These are phyloP conservation scores for Stratiolaelaps scimitus DNA, from an alignment of 1,140 invertebrate species.

Conservation along the genomic window DNA sequence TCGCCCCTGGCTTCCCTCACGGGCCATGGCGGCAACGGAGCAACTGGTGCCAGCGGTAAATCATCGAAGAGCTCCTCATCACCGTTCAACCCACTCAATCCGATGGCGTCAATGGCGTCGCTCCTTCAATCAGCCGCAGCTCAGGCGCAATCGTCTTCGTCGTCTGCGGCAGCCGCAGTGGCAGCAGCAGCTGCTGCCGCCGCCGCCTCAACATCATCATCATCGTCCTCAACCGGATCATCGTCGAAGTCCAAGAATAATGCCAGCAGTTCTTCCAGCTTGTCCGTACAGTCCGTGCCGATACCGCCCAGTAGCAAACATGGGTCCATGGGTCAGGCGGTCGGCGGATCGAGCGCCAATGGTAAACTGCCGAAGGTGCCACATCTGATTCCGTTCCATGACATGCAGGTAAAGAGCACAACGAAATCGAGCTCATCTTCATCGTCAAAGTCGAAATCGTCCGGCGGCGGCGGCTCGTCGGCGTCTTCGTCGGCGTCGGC, in stretches of 20 bases:
- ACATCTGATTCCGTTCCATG: slow-evolving; percentile 18
- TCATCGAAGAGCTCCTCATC: background rate
- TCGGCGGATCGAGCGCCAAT: background rate
- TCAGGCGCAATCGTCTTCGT: slow-evolving; percentile 3
- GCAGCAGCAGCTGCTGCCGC: too few species aligned
- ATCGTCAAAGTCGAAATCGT: background rate
- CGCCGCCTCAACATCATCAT: background rate
- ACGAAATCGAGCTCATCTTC: background rate
- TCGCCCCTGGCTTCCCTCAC: too few species aligned
- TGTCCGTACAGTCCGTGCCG: slow-evolving; percentile 11
- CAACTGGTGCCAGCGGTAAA: too few species aligned
- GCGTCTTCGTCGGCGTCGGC: background rate
- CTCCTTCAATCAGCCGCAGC: slow-evolving; percentile 21
- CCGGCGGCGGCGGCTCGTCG: background rate
- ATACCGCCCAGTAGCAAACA: slow-evolving; percentile 3
- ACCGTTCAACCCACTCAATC: slow-evolving; percentile 24
- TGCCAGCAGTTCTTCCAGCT: slow-evolving; percentile 1
- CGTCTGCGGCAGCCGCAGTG: too few species aligned
- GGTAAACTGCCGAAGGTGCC: slow-evolving; percentile 21
- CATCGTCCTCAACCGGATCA: background rate
- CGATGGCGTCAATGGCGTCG: slow-evolving; percentile 20
- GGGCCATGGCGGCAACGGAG: too few species aligned
- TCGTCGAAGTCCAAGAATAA: slow-evolving; percentile 16
- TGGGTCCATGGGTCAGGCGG: too few species aligned
- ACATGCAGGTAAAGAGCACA: background rate